Percentiles rank a stretch among this genome's conserved stretches.
These are phyloP conservation scores for Podarcis cretensis DNA, from an alignment of 2,113 vertebrate species.

Conservation along the genomic window DNA sequence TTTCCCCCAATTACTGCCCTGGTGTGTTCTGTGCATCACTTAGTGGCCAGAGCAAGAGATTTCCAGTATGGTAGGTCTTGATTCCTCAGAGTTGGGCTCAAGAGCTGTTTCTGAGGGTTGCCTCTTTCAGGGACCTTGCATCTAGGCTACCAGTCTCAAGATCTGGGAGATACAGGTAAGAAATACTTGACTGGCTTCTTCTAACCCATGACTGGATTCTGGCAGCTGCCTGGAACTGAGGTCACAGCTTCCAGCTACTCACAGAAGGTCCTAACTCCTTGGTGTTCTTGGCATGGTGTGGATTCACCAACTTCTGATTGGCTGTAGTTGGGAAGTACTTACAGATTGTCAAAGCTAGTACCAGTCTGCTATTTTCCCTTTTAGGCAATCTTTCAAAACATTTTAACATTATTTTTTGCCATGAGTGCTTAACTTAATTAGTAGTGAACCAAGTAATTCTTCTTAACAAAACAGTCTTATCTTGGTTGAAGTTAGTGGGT, in stretches of 20 bases:
- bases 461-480: conserved; percentile 75
- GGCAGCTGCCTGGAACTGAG: not conserved
- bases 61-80: not conserved
- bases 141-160: not conserved
- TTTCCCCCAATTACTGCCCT: not conserved
- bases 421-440: conserved; percentile 59
- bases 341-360: conserved; percentile 35
- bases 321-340: conserved; percentile 30
- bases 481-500: conserved; percentile 69
- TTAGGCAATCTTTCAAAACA: conserved; percentile 54
- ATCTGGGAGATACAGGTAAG: not conserved
- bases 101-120: not conserved
- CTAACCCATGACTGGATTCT: not conserved
- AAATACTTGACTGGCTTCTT: not conserved
- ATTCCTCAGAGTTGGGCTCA: not conserved
- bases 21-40: not conserved
- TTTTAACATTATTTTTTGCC: conserved; percentile 57
- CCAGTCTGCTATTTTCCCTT: conserved; percentile 29
- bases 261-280: conserved; percentile 2
- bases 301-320: not conserved
- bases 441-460: conserved; percentile 58
- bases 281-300: not conserved
- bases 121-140: not conserved
- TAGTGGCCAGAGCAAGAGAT: not conserved
- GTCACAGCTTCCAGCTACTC: not conserved